Evolutionary conservation across 2,888 invertebrate genomes (phyloP).

Genomic region (Eupithecia subumbrata): DNA sequence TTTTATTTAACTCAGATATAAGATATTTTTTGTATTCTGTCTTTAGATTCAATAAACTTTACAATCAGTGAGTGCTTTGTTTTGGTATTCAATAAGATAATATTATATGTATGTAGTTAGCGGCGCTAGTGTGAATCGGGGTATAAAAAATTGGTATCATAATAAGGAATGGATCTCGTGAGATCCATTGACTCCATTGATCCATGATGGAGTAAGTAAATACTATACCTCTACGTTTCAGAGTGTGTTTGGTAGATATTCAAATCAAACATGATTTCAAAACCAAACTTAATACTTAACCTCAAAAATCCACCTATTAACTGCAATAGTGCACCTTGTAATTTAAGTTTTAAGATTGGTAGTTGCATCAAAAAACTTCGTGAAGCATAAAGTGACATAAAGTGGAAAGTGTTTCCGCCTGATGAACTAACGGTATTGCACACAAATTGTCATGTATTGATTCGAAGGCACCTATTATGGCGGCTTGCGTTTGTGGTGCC

Average conservation of each 20-base stretch:
- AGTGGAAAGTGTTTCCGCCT: constrained; percentile 75
- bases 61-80: too few species aligned
- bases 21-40: too few species aligned
- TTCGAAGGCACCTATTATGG: constrained; percentile 52
- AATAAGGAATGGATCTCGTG: too few species aligned
- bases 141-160: too few species aligned
- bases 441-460: constrained; percentile 60
- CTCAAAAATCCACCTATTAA: constrained; percentile 12
- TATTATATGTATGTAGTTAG: too few species aligned
- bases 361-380: constrained; percentile 45
- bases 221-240: too few species aligned
- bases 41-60: too few species aligned
- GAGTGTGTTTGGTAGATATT: neutral
- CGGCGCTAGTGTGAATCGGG: too few species aligned
- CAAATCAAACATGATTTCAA: neutral
- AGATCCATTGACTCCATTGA: too few species aligned
- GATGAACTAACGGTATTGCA: constrained; percentile 66
- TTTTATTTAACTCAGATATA: too few species aligned
- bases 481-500: constrained; percentile 41
- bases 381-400: constrained; percentile 67
- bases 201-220: too few species aligned
- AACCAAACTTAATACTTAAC: neutral
- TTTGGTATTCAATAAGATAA: too few species aligned
- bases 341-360: constrained; percentile 33
- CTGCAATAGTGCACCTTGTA: constrained; percentile 26